Base-by-base conservation (phyloP, 1,140 invertebrate species). In the Trichonephila inaurata region DNA sequence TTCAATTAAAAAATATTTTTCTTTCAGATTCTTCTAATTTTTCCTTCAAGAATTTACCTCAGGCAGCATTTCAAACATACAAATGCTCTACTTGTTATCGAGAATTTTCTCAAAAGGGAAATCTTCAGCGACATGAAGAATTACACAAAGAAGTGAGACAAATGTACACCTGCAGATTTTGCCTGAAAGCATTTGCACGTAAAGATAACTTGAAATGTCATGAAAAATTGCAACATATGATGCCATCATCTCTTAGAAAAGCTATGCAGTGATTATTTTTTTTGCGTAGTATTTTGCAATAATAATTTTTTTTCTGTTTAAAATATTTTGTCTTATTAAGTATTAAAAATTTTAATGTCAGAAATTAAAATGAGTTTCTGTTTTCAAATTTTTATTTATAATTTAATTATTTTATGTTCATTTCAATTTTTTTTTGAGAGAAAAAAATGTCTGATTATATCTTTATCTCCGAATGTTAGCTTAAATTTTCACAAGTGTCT, bases 61-160 rank as follows among this genome's bases (percentile, higher is more conserved):
- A 16, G n/a, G 51, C 58, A n/a, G 7, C 51, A 8, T 64, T 64
- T 24, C 44, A 85, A 60, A n/a, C 21, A 12, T 85, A 12, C 83
- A 58, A 16, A 21, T 85, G 83, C 58, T 51, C 83, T 33, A 58
- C n/a, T n/a, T 85, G 83, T 21, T 61, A 16, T 58, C 83, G 83
- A 14, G 58, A 24, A 21, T 85, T 85, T 21, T 60, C 83, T 33
- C 83, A 61, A 2, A 85, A 85, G 21, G 21, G 58, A 18, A 58
- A 85, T 33, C 83, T 85, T 21, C 21, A 33, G 10, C 58, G 83
- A 4, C 83, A 85, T 33, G 83, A 85, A 85, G 51, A 58, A n/a
- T 16, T 60, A 2, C 83, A 85, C 83, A 85, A 61, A n/a, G 83
- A 85, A 61, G 83, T 85, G 21, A 85, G 83, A 24, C 16, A 19